phyloP scores from a whole-genome alignment of 2,113 vertebrate species.

The Trichomycterus rosablanca region DNA sequence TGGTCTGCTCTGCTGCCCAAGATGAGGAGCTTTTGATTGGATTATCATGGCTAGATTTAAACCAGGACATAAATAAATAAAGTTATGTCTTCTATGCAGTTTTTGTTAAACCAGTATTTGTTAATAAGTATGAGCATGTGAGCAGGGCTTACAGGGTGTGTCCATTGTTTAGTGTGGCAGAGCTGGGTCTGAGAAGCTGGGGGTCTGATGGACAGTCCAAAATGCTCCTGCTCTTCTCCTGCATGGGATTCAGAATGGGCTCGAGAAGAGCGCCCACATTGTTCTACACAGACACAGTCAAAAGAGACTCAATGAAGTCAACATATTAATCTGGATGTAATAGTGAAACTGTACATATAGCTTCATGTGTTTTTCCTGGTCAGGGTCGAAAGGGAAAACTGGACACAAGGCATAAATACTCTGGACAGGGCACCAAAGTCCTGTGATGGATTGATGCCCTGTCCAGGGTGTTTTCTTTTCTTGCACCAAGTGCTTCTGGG shows the following conservation, averaged over 20 bases:
- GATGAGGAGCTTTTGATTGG: slow-evolving; percentile 77
- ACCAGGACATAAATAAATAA: slow-evolving; percentile 24
- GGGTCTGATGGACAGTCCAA: slow-evolving; percentile 70
- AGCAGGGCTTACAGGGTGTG: slow-evolving; percentile 75
- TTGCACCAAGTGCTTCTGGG: too few species aligned
- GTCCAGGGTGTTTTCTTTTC: too few species aligned
- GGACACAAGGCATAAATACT: too few species aligned
- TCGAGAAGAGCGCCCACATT: slow-evolving; percentile 67
- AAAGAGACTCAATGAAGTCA: not conserved
- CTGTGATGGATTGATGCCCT: too few species aligned
- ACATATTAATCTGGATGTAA: too few species aligned
- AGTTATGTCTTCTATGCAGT: too few species aligned
- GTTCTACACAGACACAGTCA: slow-evolving; percentile 50
- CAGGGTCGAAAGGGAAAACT: too few species aligned
- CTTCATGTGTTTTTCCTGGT: too few species aligned
- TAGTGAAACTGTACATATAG: too few species aligned
- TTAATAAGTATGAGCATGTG: too few species aligned
- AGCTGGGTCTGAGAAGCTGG: slow-evolving; percentile 74
- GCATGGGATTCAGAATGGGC: slow-evolving; percentile 67
- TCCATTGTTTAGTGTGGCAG: slow-evolving; percentile 84
- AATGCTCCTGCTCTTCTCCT: slow-evolving; percentile 70
- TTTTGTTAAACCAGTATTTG: too few species aligned
- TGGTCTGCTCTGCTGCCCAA: slow-evolving; percentile 77
- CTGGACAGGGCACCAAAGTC: too few species aligned
- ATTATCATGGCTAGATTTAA: slow-evolving; percentile 64